A percentile compares a stretch with the other conserved stretches of the same genome.
Conservation (phyloP, 2,888 invertebrate species). For the Pseudococcus jackbeardsleyi region DNA sequence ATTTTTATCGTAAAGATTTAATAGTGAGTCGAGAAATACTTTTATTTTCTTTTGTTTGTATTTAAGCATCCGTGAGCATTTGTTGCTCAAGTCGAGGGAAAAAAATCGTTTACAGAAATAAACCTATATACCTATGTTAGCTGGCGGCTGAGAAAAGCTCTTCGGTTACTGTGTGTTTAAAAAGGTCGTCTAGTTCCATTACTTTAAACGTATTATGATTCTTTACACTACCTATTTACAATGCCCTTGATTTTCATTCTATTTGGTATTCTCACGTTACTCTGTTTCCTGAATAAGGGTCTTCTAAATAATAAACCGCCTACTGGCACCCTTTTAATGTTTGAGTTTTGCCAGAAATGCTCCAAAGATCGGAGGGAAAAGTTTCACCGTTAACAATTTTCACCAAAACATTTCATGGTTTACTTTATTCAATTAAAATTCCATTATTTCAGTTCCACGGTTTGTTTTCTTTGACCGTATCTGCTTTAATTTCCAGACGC, state of each 20-base stretch:
- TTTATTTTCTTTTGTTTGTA: conserved; percentile 44
- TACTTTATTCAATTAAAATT: conserved; percentile 52
- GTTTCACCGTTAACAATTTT: conserved; percentile 35
- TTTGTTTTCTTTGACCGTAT: conserved; percentile 47
- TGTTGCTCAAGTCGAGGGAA: conserved; percentile 5
- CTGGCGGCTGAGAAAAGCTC: neutral
- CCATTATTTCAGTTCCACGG: conserved; percentile 43
- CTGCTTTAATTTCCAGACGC: conserved; percentile 29
- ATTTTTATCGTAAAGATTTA: conserved; percentile 44
- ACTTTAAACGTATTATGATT: neutral
- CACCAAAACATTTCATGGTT: conserved; percentile 40
- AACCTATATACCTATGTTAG: neutral
- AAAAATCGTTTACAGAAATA: neutral
- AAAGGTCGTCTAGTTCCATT: neutral
- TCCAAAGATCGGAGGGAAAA: neutral
- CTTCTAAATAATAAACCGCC: conserved; percentile 46
- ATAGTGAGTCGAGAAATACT: conserved; percentile 18
- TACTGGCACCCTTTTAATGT: conserved; percentile 7
- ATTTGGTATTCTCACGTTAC: conserved; percentile 49
- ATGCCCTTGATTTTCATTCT: conserved; percentile 36
- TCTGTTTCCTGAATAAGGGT: conserved; percentile 44
- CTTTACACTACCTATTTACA: neutral
- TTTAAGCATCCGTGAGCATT: neutral
- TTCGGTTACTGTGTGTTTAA: neutral
- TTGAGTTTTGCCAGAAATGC: conserved; percentile 15